These are phyloP conservation scores for Phylloscopus trochiloides DNA, from an alignment of 2,113 vertebrate species.

Conservation along the genomic window DNA sequence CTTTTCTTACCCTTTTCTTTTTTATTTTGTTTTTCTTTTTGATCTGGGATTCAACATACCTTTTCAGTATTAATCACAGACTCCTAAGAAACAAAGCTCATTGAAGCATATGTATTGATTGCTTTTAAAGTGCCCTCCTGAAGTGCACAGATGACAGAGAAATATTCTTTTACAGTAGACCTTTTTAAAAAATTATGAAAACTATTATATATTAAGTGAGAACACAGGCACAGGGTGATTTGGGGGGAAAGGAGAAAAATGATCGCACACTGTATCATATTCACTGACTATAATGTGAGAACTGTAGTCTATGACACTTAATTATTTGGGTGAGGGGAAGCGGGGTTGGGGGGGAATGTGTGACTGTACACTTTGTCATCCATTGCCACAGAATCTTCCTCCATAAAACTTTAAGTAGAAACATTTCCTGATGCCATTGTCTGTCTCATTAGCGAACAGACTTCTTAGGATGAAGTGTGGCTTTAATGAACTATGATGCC, in stretches of 20 bases:
- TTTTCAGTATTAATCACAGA: neutral
- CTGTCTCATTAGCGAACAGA: slow-evolving; percentile 9
- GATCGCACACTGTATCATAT: neutral
- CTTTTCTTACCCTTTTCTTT: neutral
- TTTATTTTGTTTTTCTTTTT: neutral
- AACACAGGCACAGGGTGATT: neutral
- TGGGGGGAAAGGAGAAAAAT: neutral
- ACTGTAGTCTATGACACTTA: neutral
- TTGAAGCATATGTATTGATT: neutral
- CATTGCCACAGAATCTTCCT: slow-evolving; percentile 1
- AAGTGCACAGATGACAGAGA: neutral
- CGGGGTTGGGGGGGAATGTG: neutral
- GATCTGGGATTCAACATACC: neutral
- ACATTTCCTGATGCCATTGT: neutral
- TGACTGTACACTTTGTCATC: neutral
- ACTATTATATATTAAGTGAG: neutral
- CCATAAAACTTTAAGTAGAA: slow-evolving; percentile 13
- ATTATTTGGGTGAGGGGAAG: neutral
- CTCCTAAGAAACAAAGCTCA: neutral
- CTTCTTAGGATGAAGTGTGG: neutral
- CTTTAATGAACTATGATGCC: neutral
- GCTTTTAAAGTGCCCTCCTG: neutral
- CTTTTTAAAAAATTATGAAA: neutral
- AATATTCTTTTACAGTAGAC: neutral
- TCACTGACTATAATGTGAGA: neutral